Conservation (phyloP, 2,888 invertebrate species). For the Nymphalis c-album region DNA sequence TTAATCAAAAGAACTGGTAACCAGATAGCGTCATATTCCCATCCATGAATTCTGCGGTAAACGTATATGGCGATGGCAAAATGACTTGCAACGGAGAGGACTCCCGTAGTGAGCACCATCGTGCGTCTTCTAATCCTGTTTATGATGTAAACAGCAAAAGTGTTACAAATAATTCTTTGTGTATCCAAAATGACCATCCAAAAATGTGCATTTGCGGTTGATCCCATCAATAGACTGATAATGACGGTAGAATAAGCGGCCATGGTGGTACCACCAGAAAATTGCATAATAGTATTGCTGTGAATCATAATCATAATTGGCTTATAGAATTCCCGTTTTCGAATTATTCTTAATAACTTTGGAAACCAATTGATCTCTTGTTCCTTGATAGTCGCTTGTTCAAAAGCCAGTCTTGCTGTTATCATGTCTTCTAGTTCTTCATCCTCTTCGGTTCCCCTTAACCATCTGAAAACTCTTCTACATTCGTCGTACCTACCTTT, state of each 20-base stretch:
- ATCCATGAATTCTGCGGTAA: conserved; percentile 50
- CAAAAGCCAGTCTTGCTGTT: conserved; percentile 47
- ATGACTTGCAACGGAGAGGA: conserved; percentile 65
- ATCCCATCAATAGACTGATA: conserved; percentile 79
- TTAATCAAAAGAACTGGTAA: conserved; percentile 74
- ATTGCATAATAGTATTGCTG: conserved; percentile 83
- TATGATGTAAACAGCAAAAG: conserved; percentile 81
- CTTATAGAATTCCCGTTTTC: conserved; percentile 76
- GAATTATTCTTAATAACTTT: conserved; percentile 43
- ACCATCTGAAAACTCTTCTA: conserved; percentile 77
- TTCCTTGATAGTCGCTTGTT: conserved; percentile 45
- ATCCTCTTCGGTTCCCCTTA: conserved; percentile 75
- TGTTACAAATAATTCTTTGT: conserved; percentile 81
- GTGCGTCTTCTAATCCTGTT: conserved; percentile 81
- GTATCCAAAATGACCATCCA: conserved; percentile 84
- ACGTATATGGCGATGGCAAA: conserved; percentile 72
- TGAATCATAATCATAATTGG: conserved; percentile 81
- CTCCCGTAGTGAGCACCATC: conserved; percentile 77
- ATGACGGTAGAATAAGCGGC: conserved; percentile 84
- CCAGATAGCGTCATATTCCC: conserved; percentile 62
- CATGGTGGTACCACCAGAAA: conserved; percentile 85
- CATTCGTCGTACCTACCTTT: conserved; percentile 79
- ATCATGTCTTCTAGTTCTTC: conserved; percentile 67
- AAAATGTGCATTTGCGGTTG: conserved; percentile 80
- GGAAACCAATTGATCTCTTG: conserved; percentile 34